phyloP scores from a whole-genome alignment of 1,140 invertebrate genomes.

The Sarcophaga peregrina region DNA sequence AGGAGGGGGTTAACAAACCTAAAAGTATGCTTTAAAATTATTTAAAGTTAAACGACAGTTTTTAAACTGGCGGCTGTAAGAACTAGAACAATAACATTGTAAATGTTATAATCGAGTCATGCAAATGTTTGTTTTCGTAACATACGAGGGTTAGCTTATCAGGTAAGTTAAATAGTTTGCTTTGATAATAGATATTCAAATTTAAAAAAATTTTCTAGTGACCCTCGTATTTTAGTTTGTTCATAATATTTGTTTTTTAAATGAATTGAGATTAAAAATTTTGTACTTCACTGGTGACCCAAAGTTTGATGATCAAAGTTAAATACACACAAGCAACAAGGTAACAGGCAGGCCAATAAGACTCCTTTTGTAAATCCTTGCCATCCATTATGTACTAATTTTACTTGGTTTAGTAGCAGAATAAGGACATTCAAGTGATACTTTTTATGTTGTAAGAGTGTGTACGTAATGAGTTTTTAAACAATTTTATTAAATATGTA shows the following conservation, averaged over 20 bases:
- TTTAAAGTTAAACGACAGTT: no score
- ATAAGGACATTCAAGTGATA: neutral
- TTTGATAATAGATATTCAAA: no score
- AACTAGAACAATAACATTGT: no score
- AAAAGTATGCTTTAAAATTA: no score
- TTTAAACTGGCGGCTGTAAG: no score
- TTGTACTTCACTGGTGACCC: neutral
- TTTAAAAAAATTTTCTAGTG: no score
- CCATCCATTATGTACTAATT: neutral
- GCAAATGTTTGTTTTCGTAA: no score
- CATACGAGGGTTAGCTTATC: no score
- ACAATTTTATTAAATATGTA: constrained; percentile 14
- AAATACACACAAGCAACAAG: neutral
- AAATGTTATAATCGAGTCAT: no score
- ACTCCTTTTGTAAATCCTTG: neutral
- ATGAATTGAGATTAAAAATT: neutral
- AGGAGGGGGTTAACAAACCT: no score
- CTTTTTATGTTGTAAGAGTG: neutral
- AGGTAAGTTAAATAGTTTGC: no score
- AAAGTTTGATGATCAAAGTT: neutral
- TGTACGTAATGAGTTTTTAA: neutral
- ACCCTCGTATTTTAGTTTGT: neutral
- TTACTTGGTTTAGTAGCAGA: neutral
- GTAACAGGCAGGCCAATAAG: neutral
- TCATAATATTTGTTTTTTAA: no score